These are phyloP conservation scores for Thymelicus sylvestris DNA, from an alignment of 2,888 invertebrate genomes.

Conservation along the genomic window DNA sequence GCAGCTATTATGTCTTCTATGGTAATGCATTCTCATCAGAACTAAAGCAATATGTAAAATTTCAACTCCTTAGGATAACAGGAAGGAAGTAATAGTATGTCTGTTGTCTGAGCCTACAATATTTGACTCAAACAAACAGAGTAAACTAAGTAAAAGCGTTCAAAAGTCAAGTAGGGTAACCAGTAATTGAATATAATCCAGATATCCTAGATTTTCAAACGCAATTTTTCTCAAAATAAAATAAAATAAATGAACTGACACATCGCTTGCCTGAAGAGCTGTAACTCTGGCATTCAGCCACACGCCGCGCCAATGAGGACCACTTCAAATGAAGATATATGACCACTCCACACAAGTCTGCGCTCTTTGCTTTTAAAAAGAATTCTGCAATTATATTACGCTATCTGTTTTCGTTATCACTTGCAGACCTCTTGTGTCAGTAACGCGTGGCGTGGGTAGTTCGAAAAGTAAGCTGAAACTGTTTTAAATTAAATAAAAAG, in stretches of 20 bases:
- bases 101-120: too few relatives aligned
- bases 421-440: neutral
- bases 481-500: too few relatives aligned
- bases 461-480: neutral
- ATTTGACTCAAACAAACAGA: too few relatives aligned
- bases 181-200: neutral
- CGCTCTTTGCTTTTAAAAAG: conserved; percentile 30
- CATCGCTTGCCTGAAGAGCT: conserved; percentile 62
- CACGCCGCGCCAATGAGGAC: conserved; percentile 66
- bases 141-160: neutral
- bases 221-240: conserved; percentile 55
- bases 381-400: conserved; percentile 32
- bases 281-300: conserved; percentile 72
- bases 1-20: too few relatives aligned
- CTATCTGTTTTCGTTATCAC: conserved; percentile 32
- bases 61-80: too few relatives aligned
- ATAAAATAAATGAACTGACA: conserved; percentile 56
- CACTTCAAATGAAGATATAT: conserved; percentile 67
- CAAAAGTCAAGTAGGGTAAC: neutral
- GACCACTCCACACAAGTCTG: conserved; percentile 55
- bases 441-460: conserved; percentile 5
- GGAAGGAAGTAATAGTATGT: too few relatives aligned
- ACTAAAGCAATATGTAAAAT: too few relatives aligned
- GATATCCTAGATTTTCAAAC: conserved; percentile 40
- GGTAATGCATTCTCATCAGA: too few relatives aligned